Conservation (phyloP, 2,888 invertebrate species). For the Stenichneumon culpator region DNA sequence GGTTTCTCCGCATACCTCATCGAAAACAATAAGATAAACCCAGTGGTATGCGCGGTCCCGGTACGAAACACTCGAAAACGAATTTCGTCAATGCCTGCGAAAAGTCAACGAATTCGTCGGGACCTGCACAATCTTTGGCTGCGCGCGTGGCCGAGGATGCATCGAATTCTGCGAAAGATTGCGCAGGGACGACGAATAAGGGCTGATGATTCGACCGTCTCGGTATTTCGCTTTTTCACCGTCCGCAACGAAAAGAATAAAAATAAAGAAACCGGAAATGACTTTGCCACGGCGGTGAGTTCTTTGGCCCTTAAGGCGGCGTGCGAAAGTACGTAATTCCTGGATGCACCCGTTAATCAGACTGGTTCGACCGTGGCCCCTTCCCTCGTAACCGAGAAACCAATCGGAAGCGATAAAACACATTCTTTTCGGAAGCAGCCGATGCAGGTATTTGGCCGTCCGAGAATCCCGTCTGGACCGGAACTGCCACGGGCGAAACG, state of each 20-base stretch:
- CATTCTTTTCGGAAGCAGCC: slow-evolving; percentile 18
- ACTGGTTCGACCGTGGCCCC: slow-evolving; percentile 19
- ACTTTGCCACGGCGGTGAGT: slow-evolving; percentile 3
- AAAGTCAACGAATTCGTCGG: not conserved
- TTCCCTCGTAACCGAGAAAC: not conserved
- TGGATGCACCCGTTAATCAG: slow-evolving; percentile 46
- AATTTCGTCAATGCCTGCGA: not conserved
- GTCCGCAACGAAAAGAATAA: not conserved
- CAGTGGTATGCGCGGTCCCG: not conserved
- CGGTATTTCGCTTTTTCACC: slow-evolving; percentile 33
- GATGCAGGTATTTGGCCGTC: slow-evolving; percentile 58
- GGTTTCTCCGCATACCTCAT: not conserved
- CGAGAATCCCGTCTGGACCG: slow-evolving; percentile 60
- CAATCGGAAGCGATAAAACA: slow-evolving; percentile 41
- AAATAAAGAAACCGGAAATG: slow-evolving; percentile 47
- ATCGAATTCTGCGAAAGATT: slow-evolving; percentile 24
- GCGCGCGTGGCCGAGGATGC: not conserved
- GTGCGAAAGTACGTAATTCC: slow-evolving; percentile 22
- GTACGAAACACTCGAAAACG: not conserved
- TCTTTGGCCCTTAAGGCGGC: slow-evolving; percentile 2
- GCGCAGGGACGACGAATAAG: slow-evolving; percentile 1
- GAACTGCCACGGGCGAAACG: slow-evolving; percentile 13
- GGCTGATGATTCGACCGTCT: slow-evolving; percentile 33
- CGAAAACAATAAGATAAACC: slow-evolving; percentile 1
- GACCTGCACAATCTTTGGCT: not conserved